phyloP scores from a whole-genome alignment of 1,140 invertebrate species.

The Eueides isabella region DNA sequence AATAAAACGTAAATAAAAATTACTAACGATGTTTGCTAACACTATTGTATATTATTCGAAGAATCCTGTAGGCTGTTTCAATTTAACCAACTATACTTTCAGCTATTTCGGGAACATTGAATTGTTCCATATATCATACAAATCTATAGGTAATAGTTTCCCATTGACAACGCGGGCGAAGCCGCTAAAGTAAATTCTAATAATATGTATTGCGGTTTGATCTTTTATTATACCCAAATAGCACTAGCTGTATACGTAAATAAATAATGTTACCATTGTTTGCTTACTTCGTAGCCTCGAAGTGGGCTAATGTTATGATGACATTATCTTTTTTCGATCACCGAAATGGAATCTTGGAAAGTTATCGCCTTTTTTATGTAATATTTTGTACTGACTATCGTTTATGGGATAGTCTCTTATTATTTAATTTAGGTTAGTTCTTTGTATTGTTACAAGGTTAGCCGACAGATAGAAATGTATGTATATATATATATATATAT shows the following conservation, averaged over 20 bases:
- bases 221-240: constrained; percentile 2
- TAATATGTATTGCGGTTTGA: background rate
- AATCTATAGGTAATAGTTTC: no score
- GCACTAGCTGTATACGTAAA: background rate
- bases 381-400: background rate
- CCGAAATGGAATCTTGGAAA: constrained; percentile 7
- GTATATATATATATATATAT: no score
- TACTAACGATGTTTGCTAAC: no score
- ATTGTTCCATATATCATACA: no score
- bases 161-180: no score
- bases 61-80: no score
- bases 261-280: background rate
- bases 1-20: no score
- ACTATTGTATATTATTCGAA: no score
- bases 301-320: constrained; percentile 4
- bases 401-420: background rate
- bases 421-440: background rate
- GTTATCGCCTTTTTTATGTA: background rate
- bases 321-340: constrained; percentile 8
- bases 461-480: no score
- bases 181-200: no score
- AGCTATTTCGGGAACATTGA: no score
- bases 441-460: background rate
- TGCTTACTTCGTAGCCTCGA: background rate
- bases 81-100: no score